phyloP scores from a whole-genome alignment of 2,888 invertebrate species.

The Galerucella pusilla region DNA sequence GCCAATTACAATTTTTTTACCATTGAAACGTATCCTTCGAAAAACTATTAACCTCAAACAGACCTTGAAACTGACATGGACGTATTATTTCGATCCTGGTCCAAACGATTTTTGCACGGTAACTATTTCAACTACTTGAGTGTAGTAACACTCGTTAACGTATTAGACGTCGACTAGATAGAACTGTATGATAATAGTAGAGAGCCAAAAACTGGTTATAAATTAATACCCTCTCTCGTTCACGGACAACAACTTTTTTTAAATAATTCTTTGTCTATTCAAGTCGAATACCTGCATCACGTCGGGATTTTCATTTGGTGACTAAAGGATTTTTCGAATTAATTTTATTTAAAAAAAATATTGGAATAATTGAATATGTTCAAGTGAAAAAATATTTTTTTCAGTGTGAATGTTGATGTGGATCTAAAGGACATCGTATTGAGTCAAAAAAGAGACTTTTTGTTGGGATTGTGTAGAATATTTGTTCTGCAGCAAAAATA shows the following conservation, averaged over 20 bases:
- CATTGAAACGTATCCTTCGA: neutral
- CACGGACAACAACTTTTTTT: constrained; percentile 59
- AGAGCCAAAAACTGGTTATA: constrained; percentile 53
- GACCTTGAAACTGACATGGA: neutral
- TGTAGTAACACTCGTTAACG: neutral
- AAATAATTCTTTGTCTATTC: constrained; percentile 46
- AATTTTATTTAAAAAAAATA: neutral
- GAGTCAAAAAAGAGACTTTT: too few relatives aligned
- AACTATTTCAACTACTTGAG: neutral
- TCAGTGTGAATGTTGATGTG: too few relatives aligned
- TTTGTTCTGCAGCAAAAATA: too few relatives aligned
- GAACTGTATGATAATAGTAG: constrained; percentile 6
- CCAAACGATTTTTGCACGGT: neutral
- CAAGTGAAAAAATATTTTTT: too few relatives aligned
- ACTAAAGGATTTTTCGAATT: constrained; percentile 4
- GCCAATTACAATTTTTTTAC: neutral
- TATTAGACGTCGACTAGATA: neutral
- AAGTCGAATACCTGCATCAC: constrained; percentile 29
- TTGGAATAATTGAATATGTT: neutral
- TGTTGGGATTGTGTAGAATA: too few relatives aligned
- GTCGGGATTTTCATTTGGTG: constrained; percentile 24
- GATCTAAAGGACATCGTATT: too few relatives aligned
- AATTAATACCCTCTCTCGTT: constrained; percentile 56
- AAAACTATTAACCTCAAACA: neutral
- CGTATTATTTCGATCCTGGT: neutral